Percentiles rank a stretch among this genome's conserved stretches.
Conservation (phyloP, 1,140 invertebrate genomes). For the Eulimnadia texana region DNA sequence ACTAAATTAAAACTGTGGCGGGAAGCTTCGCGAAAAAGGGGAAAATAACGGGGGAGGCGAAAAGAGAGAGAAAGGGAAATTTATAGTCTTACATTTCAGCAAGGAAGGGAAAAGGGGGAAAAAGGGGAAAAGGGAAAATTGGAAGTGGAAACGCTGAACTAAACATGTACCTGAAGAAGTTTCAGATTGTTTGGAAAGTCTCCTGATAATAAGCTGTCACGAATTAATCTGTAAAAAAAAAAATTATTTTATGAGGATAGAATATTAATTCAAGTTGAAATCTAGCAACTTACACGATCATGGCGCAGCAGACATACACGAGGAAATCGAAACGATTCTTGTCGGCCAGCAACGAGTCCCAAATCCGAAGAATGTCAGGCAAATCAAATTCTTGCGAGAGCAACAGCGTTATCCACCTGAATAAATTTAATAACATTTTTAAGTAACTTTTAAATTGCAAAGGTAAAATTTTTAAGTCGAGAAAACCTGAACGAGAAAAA, state of each 20-base stretch:
- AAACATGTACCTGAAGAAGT: conserved; percentile 54
- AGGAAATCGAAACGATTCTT: conserved; percentile 75
- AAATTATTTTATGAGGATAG: too few species aligned
- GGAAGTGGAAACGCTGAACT: too few species aligned
- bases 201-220: conserved; percentile 60
- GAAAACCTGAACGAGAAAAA: conserved; percentile 84
- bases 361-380: conserved; percentile 87
- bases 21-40: too few species aligned
- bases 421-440: conserved; percentile 21
- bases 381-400: conserved; percentile 94
- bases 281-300: conserved; percentile 73
- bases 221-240: conserved; percentile 48
- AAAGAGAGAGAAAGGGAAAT: too few species aligned
- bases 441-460: not conserved
- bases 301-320: conserved; percentile 83
- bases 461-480: not conserved
- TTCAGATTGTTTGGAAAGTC: conserved; percentile 89
- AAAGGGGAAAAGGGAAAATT: too few species aligned
- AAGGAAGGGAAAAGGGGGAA: too few species aligned
- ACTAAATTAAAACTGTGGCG: too few species aligned
- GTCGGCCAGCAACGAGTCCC: conserved; percentile 90
- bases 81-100: too few species aligned
- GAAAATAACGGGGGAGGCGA: too few species aligned
- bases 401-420: conserved; percentile 86
- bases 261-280: not conserved